A percentile compares a stretch with the other conserved stretches of the same genome.
phyloP scores from a whole-genome alignment of 1,140 invertebrate genomes.

The Drosophila busckii region DNA sequence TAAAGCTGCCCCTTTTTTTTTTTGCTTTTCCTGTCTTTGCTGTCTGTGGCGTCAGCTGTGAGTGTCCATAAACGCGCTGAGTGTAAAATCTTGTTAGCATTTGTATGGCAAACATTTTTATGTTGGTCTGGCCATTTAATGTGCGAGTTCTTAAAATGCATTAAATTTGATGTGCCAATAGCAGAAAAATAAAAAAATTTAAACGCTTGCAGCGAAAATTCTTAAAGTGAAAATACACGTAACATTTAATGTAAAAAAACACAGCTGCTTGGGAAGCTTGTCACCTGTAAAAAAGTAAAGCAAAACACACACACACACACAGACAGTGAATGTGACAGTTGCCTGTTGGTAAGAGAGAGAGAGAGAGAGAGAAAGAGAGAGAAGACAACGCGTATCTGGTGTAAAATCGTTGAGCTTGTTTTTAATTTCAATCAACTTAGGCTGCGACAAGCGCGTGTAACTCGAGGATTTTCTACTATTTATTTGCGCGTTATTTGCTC shows the following conservation, averaged over 20 bases:
- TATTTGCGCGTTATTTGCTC: not conserved
- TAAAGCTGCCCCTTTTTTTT: not conserved
- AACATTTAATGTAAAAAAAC: not conserved
- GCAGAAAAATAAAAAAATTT: constrained; percentile 12
- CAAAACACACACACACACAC: not conserved
- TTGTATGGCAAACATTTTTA: constrained; percentile 20
- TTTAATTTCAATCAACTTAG: constrained; percentile 59
- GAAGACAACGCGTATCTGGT: constrained; percentile 6
- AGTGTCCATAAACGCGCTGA: constrained; percentile 3
- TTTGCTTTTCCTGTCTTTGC: too few species aligned
- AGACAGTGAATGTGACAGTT: constrained; percentile 15
- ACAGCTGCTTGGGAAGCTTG: constrained; percentile 26
- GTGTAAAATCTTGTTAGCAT: constrained; percentile 32
- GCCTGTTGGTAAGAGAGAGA: too few species aligned
- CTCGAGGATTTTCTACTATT: constrained; percentile 20
- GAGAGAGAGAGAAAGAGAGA: too few species aligned
- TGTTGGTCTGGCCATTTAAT: constrained; percentile 25
- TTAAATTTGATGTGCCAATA: constrained; percentile 22
- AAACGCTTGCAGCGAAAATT: constrained; percentile 6
- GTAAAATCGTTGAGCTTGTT: constrained; percentile 31
- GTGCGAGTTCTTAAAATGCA: constrained; percentile 33
- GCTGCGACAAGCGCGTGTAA: constrained; percentile 31
- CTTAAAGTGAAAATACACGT: constrained; percentile 26
- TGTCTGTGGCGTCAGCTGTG: constrained; percentile 17
- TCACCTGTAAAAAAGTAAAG: constrained; percentile 24